A percentile compares a stretch with the other conserved stretches of the same genome.
Conservation (phyloP, 2,888 invertebrate species). For the Athalia rosae region DNA sequence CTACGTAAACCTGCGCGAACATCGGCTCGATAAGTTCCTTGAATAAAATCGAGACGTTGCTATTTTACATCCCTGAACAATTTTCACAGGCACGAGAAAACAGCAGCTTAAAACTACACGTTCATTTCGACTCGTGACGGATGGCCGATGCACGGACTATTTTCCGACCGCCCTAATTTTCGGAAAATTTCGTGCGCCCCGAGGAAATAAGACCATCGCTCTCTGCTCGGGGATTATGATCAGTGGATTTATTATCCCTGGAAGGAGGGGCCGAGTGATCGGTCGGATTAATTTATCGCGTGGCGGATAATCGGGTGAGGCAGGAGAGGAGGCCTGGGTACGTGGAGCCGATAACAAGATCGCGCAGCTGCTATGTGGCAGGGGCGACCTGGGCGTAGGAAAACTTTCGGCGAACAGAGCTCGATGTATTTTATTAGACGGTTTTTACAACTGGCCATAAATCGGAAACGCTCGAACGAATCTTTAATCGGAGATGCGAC, state of each 20-base stretch:
- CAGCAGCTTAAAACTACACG: background rate
- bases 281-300: slow-evolving; percentile 27
- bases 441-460: slow-evolving; percentile 7
- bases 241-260: no score
- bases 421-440: background rate
- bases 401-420: no score
- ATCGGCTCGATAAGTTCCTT: slow-evolving; percentile 45
- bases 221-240: no score
- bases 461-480: background rate
- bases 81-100: background rate
- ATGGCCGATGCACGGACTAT: no score
- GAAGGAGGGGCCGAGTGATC: background rate
- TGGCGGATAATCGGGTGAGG: slow-evolving; percentile 27
- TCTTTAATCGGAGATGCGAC: no score
- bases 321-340: slow-evolving; percentile 1
- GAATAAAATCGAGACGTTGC: slow-evolving; percentile 42
- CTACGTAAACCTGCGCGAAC: slow-evolving; percentile 82
- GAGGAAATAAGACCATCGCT: slow-evolving; percentile 13
- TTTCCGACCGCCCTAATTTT: no score
- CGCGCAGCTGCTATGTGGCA: no score
- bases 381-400: no score
- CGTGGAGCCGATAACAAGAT: no score
- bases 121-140: no score
- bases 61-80: slow-evolving; percentile 27
- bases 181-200: background rate